Conservation (phyloP, 2,888 invertebrate species). For the Meandrusa payeni region DNA sequence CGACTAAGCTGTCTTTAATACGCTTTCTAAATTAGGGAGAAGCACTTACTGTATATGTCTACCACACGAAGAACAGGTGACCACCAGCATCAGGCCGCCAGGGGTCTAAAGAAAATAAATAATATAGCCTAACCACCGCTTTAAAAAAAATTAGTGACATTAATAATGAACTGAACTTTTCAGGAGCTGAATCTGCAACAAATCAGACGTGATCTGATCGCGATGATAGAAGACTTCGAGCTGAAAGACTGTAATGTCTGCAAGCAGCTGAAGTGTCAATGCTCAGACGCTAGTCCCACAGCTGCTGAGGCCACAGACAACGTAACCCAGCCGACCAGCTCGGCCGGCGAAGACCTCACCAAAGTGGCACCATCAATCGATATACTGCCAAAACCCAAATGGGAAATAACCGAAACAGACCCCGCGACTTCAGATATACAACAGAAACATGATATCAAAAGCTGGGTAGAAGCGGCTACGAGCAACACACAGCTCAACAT, state of each 20-base stretch:
- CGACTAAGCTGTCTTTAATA: too few relatives aligned
- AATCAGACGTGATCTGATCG: slow-evolving; percentile 36
- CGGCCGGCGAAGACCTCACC: not conserved
- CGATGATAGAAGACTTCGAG: slow-evolving; percentile 37
- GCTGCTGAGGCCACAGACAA: too few relatives aligned
- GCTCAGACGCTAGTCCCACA: slow-evolving; percentile 25
- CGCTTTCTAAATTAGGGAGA: too few relatives aligned
- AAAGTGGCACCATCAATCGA: slow-evolving; percentile 19
- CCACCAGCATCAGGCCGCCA: too few relatives aligned
- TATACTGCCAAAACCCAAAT: slow-evolving; percentile 21
- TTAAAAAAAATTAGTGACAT: too few relatives aligned
- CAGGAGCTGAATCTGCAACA: slow-evolving; percentile 45
- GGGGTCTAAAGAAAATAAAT: too few relatives aligned
- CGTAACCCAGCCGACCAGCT: not conserved
- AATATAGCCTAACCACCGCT: too few relatives aligned
- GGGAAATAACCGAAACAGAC: slow-evolving; percentile 5
- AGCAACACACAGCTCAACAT: not conserved
- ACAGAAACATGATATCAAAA: slow-evolving; percentile 28
- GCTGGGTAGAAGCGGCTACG: slow-evolving; percentile 25
- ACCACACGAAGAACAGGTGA: too few relatives aligned
- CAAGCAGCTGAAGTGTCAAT: slow-evolving; percentile 37
- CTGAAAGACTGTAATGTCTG: slow-evolving; percentile 36
- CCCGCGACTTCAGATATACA: slow-evolving; percentile 12
- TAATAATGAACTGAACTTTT: too few relatives aligned
- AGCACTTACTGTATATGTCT: too few relatives aligned